Conservation (phyloP, 2,113 vertebrate genomes). For the Tetrao urogallus region DNA sequence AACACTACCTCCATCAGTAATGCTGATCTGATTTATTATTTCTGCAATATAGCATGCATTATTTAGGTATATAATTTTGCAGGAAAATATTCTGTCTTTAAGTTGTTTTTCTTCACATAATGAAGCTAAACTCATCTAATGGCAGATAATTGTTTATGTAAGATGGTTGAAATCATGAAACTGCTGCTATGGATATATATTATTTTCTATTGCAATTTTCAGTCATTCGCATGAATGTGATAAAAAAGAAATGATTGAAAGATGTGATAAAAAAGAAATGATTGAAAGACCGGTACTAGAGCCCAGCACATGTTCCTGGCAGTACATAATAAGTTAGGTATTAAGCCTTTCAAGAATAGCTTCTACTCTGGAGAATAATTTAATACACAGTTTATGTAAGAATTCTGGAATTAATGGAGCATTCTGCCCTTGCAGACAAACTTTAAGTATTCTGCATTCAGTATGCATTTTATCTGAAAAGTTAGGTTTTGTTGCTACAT, state of each 20-base stretch:
- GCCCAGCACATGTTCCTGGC: background rate
- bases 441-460: background rate
- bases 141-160: background rate
- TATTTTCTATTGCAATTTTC: background rate
- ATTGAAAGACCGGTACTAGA: background rate
- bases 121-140: background rate
- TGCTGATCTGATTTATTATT: slow-evolving; percentile 35
- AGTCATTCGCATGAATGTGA: background rate
- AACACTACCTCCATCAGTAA: slow-evolving; percentile 23
- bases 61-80: background rate
- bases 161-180: background rate
- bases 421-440: background rate
- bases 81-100: background rate
- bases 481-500: background rate
- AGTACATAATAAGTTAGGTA: background rate
- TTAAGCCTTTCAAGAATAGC: background rate
- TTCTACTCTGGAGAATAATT: background rate
- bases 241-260: background rate
- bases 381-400: background rate
- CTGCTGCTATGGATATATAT: background rate
- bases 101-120: background rate
- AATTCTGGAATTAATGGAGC: background rate
- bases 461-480: background rate
- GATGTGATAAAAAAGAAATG: background rate
- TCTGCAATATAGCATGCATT: background rate